These are phyloP conservation scores for Chloebia gouldiae DNA, from an alignment of 2,113 vertebrate genomes.

Conservation along the genomic window DNA sequence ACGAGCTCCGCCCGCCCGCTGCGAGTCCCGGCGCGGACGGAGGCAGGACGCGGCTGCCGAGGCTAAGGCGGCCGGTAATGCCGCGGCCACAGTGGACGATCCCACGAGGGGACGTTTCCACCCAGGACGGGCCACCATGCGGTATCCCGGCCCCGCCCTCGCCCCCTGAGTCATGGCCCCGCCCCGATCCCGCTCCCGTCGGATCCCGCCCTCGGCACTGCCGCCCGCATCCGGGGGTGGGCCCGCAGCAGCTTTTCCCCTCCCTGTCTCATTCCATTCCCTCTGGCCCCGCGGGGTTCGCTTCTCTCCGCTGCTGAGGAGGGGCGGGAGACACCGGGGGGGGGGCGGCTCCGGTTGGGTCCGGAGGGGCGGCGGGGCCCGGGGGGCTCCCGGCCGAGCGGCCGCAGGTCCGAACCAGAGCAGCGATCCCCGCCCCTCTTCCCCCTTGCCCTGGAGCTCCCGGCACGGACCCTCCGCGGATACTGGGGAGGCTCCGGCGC, in stretches of 20 bases:
- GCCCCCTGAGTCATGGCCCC: neutral
- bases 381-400: neutral
- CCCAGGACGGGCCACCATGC: neutral
- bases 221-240: neutral
- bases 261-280: neutral
- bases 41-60: neutral
- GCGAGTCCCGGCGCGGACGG: neutral
- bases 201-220: neutral
- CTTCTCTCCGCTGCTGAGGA: neutral
- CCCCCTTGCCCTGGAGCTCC: neutral
- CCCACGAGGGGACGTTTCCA: neutral
- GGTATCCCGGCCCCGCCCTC: too few relatives aligned
- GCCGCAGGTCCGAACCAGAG: neutral
- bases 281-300: neutral
- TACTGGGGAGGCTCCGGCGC: conserved; percentile 20
- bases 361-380: neutral
- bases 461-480: neutral
- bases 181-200: neutral
- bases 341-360: too few relatives aligned
- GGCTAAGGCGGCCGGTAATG: neutral
- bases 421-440: neutral
- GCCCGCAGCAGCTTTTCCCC: neutral
- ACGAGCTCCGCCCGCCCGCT: neutral
- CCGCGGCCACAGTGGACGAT: neutral
- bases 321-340: too few relatives aligned